Evolutionary conservation across 2,113 vertebrate species (phyloP).

Genomic region (Lota lota): DNA sequence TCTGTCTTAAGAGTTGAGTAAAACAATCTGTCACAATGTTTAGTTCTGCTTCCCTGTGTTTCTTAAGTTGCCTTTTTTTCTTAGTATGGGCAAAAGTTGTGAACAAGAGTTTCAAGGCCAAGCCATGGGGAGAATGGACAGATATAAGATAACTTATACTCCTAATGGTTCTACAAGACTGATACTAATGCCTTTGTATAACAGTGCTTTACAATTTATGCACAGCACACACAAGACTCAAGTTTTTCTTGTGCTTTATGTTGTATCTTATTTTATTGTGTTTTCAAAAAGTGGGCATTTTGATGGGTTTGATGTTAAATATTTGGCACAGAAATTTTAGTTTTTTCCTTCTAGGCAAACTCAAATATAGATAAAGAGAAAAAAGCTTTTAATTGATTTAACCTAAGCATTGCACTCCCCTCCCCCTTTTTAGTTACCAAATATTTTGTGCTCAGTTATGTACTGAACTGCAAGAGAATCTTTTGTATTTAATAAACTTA

Average conservation of each 20-base stretch:
- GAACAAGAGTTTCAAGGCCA: neutral
- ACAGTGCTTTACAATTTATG: neutral
- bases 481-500: constrained; percentile 71
- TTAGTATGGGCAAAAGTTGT: constrained; percentile 16
- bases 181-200: neutral
- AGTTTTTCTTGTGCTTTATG: too few relatives aligned
- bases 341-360: constrained; percentile 6
- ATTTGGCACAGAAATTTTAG: constrained; percentile 1
- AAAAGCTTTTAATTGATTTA: constrained; percentile 36
- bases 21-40: constrained; percentile 34
- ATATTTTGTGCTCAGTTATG: constrained; percentile 50
- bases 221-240: too few relatives aligned
- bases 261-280: constrained; percentile 5
- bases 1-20: constrained; percentile 8
- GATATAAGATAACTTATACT: neutral
- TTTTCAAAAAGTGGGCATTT: constrained; percentile 3
- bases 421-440: constrained; percentile 23
- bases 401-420: constrained; percentile 41
- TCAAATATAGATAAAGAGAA: constrained; percentile 22
- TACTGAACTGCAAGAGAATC: constrained; percentile 50
- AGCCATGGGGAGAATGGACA: constrained; percentile 25
- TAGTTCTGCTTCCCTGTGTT: constrained; percentile 1
- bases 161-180: neutral
- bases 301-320: constrained; percentile 12
- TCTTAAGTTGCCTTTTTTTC: constrained; percentile 3